Conservation (phyloP, 2,797 vertebrate species). For the Mallotus villosus region DNA sequence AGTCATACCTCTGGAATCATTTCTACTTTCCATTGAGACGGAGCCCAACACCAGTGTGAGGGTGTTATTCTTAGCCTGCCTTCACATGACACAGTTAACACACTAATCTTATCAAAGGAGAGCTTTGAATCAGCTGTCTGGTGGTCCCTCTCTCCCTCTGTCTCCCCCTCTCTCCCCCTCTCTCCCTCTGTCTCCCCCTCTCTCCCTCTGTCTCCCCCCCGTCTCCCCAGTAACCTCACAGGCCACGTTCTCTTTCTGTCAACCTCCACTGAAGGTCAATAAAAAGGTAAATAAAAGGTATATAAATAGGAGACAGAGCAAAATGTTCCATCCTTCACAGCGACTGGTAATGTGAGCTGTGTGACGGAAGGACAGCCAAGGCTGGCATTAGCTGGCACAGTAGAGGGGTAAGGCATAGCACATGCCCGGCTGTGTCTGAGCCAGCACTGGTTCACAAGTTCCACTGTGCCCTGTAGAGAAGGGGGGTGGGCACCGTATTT, state of each 20-base stretch:
- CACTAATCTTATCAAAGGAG: not conserved
- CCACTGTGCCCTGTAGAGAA: not conserved
- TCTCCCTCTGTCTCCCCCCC: not conserved
- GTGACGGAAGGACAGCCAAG: not conserved
- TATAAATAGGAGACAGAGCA: not conserved
- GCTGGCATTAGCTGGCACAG: not conserved
- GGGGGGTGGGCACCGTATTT: not conserved
- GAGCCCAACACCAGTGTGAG: not conserved
- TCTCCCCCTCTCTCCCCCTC: not conserved
- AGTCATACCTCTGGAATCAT: no score
- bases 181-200: not conserved
- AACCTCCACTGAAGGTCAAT: not conserved
- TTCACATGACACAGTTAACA: conserved; percentile 35
- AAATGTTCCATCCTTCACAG: not conserved
- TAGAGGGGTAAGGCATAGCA: not conserved
- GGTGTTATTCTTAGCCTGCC: conserved; percentile 40
- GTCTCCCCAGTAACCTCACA: not conserved
- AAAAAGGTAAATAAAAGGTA: not conserved
- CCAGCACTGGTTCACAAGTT: not conserved
- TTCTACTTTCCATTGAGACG: no score
- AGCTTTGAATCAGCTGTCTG: not conserved
- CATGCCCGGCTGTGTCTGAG: not conserved
- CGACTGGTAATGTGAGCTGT: not conserved
- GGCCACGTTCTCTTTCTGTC: not conserved
- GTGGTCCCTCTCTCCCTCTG: not conserved